Evolutionary conservation across 2,797 vertebrate genomes (phyloP).

Genomic region (Psittacula echo): DNA sequence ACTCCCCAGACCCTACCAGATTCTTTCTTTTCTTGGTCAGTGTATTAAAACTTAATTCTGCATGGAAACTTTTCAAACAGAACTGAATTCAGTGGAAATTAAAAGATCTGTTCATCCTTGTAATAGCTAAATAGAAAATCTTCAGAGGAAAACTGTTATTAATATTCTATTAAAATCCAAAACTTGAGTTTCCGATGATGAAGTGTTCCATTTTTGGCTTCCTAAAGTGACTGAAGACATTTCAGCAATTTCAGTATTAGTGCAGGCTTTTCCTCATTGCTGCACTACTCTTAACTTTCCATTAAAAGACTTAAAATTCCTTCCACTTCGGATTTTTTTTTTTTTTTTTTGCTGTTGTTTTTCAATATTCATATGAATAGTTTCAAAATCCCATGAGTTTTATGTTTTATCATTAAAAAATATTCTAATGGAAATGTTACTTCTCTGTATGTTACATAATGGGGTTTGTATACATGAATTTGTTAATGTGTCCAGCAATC

Average conservation of each 20-base stretch:
- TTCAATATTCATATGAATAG: background rate
- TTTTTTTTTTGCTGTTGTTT: background rate
- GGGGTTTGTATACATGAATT: background rate
- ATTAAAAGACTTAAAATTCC: background rate
- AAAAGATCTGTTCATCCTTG: background rate
- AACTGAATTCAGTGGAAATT: background rate
- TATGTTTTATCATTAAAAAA: background rate
- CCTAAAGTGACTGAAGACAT: background rate
- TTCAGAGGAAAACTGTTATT: background rate
- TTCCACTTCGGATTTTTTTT: background rate
- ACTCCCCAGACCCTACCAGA: background rate
- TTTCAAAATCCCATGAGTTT: background rate
- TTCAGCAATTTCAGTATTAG: background rate
- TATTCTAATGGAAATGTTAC: background rate
- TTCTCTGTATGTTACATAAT: background rate
- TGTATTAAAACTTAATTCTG: background rate
- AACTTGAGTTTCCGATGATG: background rate
- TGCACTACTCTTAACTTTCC: background rate
- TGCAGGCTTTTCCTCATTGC: background rate
- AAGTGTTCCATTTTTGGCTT: background rate
- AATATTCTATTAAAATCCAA: background rate
- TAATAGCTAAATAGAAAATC: background rate
- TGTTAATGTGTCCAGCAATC: background rate
- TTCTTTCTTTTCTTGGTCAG: background rate
- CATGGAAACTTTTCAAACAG: background rate